Evolutionary conservation across 2,113 vertebrate genomes (phyloP).

Genomic region (Paratilapia polleni): DNA sequence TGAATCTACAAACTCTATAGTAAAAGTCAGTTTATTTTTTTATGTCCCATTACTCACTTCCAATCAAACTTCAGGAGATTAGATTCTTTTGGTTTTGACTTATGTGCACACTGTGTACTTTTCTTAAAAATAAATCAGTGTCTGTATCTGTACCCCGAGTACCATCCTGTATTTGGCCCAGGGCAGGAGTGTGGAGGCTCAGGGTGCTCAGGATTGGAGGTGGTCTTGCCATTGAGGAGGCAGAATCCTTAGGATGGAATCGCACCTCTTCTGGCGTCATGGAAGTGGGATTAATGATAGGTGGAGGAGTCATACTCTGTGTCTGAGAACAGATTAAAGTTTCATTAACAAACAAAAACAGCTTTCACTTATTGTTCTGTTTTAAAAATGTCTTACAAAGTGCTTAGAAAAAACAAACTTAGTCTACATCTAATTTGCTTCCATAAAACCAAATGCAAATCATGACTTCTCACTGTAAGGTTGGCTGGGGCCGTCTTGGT

Average conservation of each 20-base stretch:
- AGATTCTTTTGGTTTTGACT: not conserved
- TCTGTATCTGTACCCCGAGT: constrained; percentile 14
- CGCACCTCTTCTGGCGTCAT: not conserved
- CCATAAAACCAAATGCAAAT: not conserved
- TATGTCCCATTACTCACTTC: not conserved
- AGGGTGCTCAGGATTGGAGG: not conserved
- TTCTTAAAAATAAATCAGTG: not conserved
- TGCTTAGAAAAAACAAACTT: no score
- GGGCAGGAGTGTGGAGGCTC: constrained; percentile 30
- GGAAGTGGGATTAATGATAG: not conserved
- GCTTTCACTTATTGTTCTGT: no score
- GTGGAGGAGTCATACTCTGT: not conserved
- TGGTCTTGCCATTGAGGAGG: not conserved
- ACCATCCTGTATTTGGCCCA: constrained; percentile 9
- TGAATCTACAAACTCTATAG: not conserved
- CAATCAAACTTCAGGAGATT: not conserved
- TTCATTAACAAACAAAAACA: not conserved
- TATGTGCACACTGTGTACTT: not conserved
- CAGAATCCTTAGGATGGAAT: not conserved
- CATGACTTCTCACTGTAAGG: constrained; percentile 22
- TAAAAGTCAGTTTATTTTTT: not conserved
- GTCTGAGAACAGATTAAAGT: constrained; percentile 6
- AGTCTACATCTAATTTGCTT: not conserved
- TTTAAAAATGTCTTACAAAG: not conserved
- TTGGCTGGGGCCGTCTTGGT: not conserved